Evolutionary conservation across 2,888 invertebrate genomes (phyloP).

Genomic region (Microchrysa polita): DNA sequence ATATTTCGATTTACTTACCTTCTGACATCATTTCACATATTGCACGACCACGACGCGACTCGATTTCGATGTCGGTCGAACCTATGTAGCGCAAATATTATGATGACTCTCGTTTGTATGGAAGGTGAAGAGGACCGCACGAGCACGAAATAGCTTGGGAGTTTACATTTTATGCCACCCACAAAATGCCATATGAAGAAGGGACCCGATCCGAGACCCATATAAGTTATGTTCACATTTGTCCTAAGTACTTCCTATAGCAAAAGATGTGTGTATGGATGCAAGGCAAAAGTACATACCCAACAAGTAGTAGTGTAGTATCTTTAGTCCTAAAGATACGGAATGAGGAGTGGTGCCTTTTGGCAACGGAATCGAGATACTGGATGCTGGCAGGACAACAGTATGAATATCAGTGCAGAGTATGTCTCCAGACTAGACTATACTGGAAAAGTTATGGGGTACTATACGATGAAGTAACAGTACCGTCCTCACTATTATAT

Average conservation of each 20-base stretch:
- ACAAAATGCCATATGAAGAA: conserved; percentile 38
- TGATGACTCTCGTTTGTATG: too few relatives aligned
- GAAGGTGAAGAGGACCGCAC: not conserved
- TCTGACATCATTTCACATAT: conserved; percentile 40
- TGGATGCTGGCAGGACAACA: not conserved
- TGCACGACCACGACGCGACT: conserved; percentile 15
- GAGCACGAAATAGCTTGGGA: not conserved
- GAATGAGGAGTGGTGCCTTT: not conserved
- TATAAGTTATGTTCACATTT: conserved; percentile 31
- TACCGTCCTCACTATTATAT: conserved; percentile 8
- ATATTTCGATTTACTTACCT: conserved; percentile 40
- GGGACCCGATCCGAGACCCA: not conserved
- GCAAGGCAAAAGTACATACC: not conserved
- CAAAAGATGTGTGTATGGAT: not conserved
- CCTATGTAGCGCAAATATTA: too few relatives aligned
- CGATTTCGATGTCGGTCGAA: not conserved
- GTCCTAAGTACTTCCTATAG: conserved; percentile 35
- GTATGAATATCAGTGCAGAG: not conserved
- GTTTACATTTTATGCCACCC: conserved; percentile 24
- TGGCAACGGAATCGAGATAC: not conserved
- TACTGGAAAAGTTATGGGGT: not conserved
- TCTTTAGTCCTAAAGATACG: not conserved
- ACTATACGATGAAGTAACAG: conserved; percentile 30
- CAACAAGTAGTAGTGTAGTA: not conserved
- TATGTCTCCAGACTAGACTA: not conserved